These are phyloP conservation scores for Euproctis similis DNA, from an alignment of 2,888 invertebrate species.

Conservation along the genomic window DNA sequence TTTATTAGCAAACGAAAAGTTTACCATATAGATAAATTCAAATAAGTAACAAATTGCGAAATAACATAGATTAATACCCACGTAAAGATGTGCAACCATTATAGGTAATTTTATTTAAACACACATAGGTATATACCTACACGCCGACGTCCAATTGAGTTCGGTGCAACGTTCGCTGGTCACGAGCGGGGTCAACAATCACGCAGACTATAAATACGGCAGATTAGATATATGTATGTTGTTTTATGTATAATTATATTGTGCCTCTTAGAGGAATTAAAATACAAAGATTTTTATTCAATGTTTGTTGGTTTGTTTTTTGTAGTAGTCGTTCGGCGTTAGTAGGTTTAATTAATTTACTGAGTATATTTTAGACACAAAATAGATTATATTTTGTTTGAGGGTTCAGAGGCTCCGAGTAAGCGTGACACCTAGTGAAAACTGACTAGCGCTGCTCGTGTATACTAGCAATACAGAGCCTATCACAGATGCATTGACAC, in stretches of 20 bases:
- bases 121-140: constrained; percentile 15
- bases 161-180: constrained; percentile 66
- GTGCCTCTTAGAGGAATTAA: neutral
- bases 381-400: too few relatives aligned
- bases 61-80: constrained; percentile 13
- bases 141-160: constrained; percentile 47
- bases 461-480: too few relatives aligned
- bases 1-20: neutral
- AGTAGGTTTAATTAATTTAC: too few relatives aligned
- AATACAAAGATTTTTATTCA: too few relatives aligned
- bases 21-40: constrained; percentile 1
- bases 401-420: too few relatives aligned
- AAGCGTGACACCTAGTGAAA: too few relatives aligned
- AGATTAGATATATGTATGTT: constrained; percentile 8
- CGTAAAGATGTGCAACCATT: constrained; percentile 23
- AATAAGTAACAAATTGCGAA: neutral
- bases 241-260: neutral
- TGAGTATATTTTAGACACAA: too few relatives aligned
- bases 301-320: too few relatives aligned
- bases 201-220: constrained; percentile 36
- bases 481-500: too few relatives aligned
- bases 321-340: too few relatives aligned
- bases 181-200: constrained; percentile 67
- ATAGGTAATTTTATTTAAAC: constrained; percentile 6
- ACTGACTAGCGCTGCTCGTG: too few relatives aligned